Evolutionary conservation across 2,113 vertebrate species (phyloP).

Genomic region (Thermophis baileyi): DNA sequence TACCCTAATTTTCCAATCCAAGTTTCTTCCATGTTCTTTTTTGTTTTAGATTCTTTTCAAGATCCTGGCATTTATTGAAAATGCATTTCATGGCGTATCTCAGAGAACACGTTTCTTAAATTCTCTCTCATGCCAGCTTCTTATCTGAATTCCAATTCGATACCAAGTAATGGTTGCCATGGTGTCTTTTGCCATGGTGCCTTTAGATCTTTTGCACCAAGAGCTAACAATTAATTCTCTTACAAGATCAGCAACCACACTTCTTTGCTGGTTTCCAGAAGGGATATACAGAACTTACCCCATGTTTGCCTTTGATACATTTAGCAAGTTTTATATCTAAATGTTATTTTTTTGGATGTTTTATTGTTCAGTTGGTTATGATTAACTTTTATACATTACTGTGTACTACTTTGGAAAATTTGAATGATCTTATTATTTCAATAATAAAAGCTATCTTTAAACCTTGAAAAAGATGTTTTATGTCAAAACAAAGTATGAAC

Average conservation of each 20-base stretch:
- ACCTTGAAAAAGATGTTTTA: neutral
- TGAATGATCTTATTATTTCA: neutral
- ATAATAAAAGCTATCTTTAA: neutral
- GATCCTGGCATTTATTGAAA: neutral
- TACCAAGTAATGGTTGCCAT: neutral
- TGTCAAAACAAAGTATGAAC: neutral
- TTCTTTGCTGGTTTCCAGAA: neutral
- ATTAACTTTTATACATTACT: neutral
- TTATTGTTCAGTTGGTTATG: neutral
- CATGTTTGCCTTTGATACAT: neutral
- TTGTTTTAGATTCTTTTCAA: neutral
- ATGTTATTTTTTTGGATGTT: neutral
- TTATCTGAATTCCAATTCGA: neutral
- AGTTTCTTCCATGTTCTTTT: neutral
- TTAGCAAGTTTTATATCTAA: neutral
- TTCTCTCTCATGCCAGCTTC: neutral
- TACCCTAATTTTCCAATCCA: conserved; percentile 44
- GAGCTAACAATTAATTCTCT: neutral
- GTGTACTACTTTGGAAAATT: neutral
- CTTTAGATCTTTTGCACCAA: neutral
- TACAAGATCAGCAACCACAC: neutral
- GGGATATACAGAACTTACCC: neutral
- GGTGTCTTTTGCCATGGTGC: neutral
- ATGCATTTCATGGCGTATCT: neutral
- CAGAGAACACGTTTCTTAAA: neutral